Conservation (phyloP, 1,140 invertebrate species). For the Drosophila sproati region DNA sequence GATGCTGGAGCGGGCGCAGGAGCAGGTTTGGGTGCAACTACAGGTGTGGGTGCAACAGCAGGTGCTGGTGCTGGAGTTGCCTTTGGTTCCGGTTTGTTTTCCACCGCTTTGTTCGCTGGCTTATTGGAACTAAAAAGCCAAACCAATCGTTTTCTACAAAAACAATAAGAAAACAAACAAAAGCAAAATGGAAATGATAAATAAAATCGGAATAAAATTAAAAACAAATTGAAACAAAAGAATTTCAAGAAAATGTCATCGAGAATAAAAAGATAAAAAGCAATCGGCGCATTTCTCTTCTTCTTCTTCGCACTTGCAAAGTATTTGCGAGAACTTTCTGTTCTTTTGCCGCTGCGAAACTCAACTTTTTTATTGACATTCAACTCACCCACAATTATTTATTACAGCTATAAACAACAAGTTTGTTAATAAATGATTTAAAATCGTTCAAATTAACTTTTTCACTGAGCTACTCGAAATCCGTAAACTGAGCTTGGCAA, state of each 20-base stretch:
- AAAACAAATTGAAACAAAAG: slow-evolving; percentile 36
- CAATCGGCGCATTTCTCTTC: slow-evolving; percentile 8
- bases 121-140: slow-evolving; percentile 78
- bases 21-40: slow-evolving; percentile 7
- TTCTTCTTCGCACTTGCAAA: neutral
- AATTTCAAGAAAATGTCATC: slow-evolving; percentile 36
- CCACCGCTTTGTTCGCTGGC: slow-evolving; percentile 63
- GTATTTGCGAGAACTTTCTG: slow-evolving; percentile 22
- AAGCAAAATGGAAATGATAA: slow-evolving; percentile 25
- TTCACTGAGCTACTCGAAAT: neutral
- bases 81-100: slow-evolving; percentile 62
- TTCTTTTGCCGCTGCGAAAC: neutral
- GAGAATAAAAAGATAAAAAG: slow-evolving; percentile 18
- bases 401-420: neutral
- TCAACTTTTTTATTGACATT: neutral
- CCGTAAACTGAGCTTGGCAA: slow-evolving; percentile 1
- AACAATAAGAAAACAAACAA: slow-evolving; percentile 41
- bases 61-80: slow-evolving; percentile 26
- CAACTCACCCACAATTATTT: slow-evolving; percentile 24
- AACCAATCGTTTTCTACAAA: slow-evolving; percentile 79
- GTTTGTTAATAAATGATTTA: neutral
- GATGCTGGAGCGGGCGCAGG: too few species aligned
- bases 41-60: slow-evolving; percentile 18
- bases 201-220: slow-evolving; percentile 25
- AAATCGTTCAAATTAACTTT: slow-evolving; percentile 8